phyloP scores from a whole-genome alignment of 2,888 invertebrate species.

The Tachina lurida region DNA sequence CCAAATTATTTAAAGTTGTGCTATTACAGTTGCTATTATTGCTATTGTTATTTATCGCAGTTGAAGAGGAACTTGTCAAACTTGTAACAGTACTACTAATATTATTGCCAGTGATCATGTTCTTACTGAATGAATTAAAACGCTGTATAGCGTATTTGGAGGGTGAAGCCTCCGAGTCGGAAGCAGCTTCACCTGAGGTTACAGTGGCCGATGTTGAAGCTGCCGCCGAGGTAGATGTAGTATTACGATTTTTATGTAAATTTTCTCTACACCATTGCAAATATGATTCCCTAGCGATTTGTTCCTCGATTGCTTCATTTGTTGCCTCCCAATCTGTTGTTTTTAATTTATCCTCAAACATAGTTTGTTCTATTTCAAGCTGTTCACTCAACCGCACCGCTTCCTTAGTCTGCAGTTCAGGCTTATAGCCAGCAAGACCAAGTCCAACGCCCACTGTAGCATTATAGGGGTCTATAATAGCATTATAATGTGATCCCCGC shows the following conservation, averaged over 20 bases:
- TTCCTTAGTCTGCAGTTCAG: conserved; percentile 89
- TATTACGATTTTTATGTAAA: conserved; percentile 83
- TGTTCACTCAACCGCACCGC: conserved; percentile 91
- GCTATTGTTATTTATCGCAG: conserved; percentile 47
- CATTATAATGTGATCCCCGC: conserved; percentile 93
- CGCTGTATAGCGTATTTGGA: conserved; percentile 77
- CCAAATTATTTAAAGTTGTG: conserved; percentile 59
- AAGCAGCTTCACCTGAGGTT: conserved; percentile 79
- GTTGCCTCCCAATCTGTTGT: conserved; percentile 97
- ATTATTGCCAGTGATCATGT: conserved; percentile 49
- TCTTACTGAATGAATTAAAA: conserved; percentile 70
- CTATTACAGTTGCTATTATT: conserved; percentile 40
- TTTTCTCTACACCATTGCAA: conserved; percentile 90
- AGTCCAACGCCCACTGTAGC: conserved; percentile 92
- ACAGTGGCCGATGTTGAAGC: conserved; percentile 76
- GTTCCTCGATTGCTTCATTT: conserved; percentile 94
- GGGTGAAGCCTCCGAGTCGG: conserved; percentile 79
- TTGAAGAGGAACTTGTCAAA: conserved; percentile 44
- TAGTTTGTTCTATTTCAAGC: conserved; percentile 91
- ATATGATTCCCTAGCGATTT: conserved; percentile 93
- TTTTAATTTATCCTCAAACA: conserved; percentile 94
- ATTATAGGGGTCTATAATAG: conserved; percentile 92
- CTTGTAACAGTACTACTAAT: conserved; percentile 66
- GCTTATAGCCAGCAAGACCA: conserved; percentile 91
- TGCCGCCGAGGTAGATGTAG: conserved; percentile 68